Evolutionary conservation across 2,797 vertebrate genomes (phyloP), one percentile per base, ranked within the genome.

Genomic region (Galagoides demidoff): DNA sequence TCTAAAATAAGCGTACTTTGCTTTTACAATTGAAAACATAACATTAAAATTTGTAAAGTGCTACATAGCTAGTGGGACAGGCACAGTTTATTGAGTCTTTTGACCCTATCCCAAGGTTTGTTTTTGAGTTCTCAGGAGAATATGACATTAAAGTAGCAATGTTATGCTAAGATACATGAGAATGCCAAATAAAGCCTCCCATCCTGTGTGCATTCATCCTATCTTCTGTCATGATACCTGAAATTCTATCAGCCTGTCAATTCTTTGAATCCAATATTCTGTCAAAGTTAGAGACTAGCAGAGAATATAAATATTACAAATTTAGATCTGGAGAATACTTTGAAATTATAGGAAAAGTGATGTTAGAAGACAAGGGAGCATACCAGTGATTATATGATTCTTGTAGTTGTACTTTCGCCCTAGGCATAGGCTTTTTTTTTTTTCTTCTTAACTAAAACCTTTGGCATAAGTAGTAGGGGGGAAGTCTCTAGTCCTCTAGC

Each of bases 261-360:
- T 43, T 85, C 55, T 85, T 5, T 66, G 31, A 37, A 7, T 88
- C 37, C 81, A 70, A 63, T 86, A 83, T 27, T 0, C 52, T 96
- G 55, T 55, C 27, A 76, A 81, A 89, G 68, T 89, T 79, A 73
- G 45, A 96, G 31, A 64, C 63, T 90, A 95, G 23, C n/a, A 89
- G 68, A 95, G 52, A 92, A 76, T 85, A 71, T 59, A 70, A 37
- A 14, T 86, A 59, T 23, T 86, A 7, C 66, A 89, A 89, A 78
- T 20, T 86, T 82, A 52, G 27, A 4, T 64, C 63, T 82, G 27
- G 27, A 81, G 71, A 64, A 61, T n/a, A 61, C 55, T 94, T 82
- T 45, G 29, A 78, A 94, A 79, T 85, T 29, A 91, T 77, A 70
- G 55, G 68, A 96, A 83, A 73, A 23, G 39, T 87, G n/a, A 76